These are phyloP conservation scores for Harmothoe impar DNA, from an alignment of 2,888 invertebrate genomes.

Conservation along the genomic window DNA sequence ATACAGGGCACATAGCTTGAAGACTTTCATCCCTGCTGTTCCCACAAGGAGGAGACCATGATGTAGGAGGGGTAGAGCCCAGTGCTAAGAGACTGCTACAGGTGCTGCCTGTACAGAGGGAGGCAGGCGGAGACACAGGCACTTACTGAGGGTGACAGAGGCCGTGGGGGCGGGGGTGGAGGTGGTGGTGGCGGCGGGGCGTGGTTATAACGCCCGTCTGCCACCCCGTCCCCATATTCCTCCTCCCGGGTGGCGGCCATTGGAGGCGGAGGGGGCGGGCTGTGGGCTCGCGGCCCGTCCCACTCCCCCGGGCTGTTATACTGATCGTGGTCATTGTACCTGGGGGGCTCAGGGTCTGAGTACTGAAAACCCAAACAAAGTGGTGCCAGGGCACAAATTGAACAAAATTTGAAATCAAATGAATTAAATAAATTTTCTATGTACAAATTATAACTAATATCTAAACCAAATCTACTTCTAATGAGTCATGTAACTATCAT, in stretches of 20 bases:
- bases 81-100: not conserved
- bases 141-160: slow-evolving; percentile 47
- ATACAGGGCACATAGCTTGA: too few relatives aligned
- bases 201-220: slow-evolving; percentile 33
- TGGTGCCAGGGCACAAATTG: slow-evolving; percentile 28
- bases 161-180: slow-evolving; percentile 53
- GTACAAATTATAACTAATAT: not conserved
- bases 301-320: not conserved
- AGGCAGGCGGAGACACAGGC: not conserved
- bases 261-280: slow-evolving; percentile 29
- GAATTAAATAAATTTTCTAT: not conserved
- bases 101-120: not conserved
- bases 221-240: not conserved
- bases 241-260: not conserved
- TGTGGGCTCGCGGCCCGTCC: slow-evolving; percentile 29
- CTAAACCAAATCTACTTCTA: not conserved
- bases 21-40: too few relatives aligned
- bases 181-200: slow-evolving; percentile 53
- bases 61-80: not conserved
- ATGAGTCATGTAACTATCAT: too few relatives aligned
- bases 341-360: not conserved
- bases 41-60: too few relatives aligned
- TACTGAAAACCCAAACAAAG: slow-evolving; percentile 60
- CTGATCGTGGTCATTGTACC: slow-evolving; percentile 18
- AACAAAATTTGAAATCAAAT: slow-evolving; percentile 16